A percentile compares a stretch with the other conserved stretches of the same genome.
Evolutionary conservation across 2,113 vertebrate genomes (phyloP).

Genomic region (Pteruthius melanotis): DNA sequence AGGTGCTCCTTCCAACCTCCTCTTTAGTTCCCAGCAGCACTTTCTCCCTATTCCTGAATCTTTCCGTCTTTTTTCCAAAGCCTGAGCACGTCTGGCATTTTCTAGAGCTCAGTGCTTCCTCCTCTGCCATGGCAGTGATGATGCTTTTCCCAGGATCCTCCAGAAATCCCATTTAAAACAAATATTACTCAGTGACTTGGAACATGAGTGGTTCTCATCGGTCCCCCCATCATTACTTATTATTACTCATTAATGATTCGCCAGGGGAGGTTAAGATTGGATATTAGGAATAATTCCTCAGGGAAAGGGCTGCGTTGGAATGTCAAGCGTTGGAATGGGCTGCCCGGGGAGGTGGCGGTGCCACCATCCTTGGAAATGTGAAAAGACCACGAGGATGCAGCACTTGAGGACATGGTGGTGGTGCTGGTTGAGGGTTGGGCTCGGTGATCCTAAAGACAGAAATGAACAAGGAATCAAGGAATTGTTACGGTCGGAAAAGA

Average conservation of each 20-base stretch:
- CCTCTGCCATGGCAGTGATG: accelerated
- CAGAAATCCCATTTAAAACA: background rate
- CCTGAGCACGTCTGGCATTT: accelerated
- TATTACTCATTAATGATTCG: background rate
- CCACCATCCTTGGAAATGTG: background rate
- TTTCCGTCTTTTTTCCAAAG: background rate
- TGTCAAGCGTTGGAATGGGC: accelerated
- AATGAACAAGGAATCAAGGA: background rate
- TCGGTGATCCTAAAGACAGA: background rate
- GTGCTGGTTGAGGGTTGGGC: background rate
- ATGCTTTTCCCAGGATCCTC: background rate
- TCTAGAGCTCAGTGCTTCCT: background rate
- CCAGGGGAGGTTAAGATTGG: background rate
- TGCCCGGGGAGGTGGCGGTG: accelerated
- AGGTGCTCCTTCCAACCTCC: background rate
- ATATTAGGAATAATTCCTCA: background rate
- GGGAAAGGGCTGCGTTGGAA: background rate
- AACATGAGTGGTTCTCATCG: background rate
- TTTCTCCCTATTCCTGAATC: background rate
- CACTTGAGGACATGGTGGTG: background rate
- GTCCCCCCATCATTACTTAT: background rate
- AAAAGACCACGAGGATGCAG: background rate
- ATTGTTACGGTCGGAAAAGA: background rate
- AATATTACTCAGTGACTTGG: background rate
- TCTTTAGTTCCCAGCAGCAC: background rate